Base-by-base conservation (phyloP, 1,140 invertebrate genomes). In the Microvelia longipes region DNA sequence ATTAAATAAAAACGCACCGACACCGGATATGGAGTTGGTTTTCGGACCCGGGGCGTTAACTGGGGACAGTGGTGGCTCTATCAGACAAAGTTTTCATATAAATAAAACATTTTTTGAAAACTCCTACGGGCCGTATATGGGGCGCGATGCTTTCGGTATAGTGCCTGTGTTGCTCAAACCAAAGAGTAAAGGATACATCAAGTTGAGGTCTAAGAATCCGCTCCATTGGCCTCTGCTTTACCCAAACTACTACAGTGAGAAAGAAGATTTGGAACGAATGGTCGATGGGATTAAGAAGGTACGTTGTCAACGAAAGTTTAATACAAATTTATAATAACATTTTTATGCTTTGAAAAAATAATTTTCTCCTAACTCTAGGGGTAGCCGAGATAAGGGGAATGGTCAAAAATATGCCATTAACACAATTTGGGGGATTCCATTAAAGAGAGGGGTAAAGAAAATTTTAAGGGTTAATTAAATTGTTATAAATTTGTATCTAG, bases 21-120 rank as follows among this genome's bases (percentile, higher is more conserved):
- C 69, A 25, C 89, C 91, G 0, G 90, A 94, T 74, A 87, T 93
- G 72, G 90, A 93, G 76, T 77, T 93, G 0, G 88, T 92, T 2
- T 81, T 92, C 75, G 87, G 90, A 0, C 84, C 87, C 1, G 90
- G 89, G 0, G 86, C 87, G 0, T 75, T 92, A 1, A 87, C 87
- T 63, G 88, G 89, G 0, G 90, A 92, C 75, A 78, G 84, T 24
- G 85, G 88, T 19, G 86, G 92, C 70, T 81, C 86, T 70, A 72
- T 88, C 70, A 76, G 84, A 74, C 76, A 81, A 74, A 80, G 82
- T 71, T 79, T 84, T 29, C 69, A 68, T 25, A 70, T 77, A 19
- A 69, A 73, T 28, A 72, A 75, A 0, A 68, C 71, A 2, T 72
- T 76, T 25, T 77, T 73, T 62, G 65, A 74, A 1, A 25, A 62